A percentile compares a stretch with the other conserved stretches of the same genome.
phyloP scores from a whole-genome alignment of 2,113 vertebrate species.

The Protobothrops mucrosquamatus region DNA sequence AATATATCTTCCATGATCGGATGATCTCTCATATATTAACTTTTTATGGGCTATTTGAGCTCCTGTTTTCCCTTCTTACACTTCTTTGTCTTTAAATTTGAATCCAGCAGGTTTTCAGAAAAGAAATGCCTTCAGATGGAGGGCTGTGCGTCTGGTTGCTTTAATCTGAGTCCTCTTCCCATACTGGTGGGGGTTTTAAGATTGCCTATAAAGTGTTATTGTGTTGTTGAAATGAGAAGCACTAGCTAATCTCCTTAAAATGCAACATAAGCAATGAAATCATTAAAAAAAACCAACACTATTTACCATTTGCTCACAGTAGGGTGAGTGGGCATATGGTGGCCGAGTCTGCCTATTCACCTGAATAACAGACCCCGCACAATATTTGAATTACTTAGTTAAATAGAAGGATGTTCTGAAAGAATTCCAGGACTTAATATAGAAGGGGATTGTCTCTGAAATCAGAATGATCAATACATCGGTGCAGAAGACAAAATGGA shows the following conservation, averaged over 20 bases:
- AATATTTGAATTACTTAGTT: background rate
- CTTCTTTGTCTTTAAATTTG: background rate
- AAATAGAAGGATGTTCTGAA: background rate
- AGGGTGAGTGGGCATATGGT: background rate
- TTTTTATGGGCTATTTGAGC: background rate
- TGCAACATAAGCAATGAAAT: background rate
- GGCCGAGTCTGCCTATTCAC: background rate
- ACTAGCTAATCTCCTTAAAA: background rate
- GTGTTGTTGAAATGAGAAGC: background rate
- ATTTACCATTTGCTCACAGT: background rate
- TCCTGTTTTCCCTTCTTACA: background rate
- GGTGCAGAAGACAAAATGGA: slow-evolving; percentile 2
- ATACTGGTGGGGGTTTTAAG: background rate
- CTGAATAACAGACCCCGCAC: background rate
- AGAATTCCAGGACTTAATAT: background rate
- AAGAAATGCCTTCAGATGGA: background rate
- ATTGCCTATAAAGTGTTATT: background rate
- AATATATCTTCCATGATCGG: background rate
- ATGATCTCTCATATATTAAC: background rate
- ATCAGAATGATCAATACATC: background rate
- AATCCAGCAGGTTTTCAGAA: background rate
- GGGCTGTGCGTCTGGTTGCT: background rate
- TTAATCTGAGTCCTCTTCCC: background rate
- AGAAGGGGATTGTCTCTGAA: background rate
- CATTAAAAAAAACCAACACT: background rate